Evolutionary conservation across 2,888 invertebrate species (phyloP), one percentile per base, ranked within the genome.

Genomic region (Eilema caniola): DNA sequence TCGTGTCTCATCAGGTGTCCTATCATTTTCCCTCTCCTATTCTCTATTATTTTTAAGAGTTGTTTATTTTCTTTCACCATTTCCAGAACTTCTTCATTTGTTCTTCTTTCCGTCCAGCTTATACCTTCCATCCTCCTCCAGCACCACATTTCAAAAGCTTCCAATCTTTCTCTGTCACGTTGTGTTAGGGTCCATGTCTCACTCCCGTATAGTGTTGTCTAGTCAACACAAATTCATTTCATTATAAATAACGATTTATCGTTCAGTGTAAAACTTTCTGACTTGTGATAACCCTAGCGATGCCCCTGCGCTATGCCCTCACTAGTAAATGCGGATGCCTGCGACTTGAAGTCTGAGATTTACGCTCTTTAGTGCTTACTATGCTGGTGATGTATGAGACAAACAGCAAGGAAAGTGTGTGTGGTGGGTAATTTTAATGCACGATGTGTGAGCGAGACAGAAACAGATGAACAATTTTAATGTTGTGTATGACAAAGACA

Each of bases 321-420:
- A 60, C 66, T 71, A 73, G 78, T 76, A 81, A 81, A 81, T 81
- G 73, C 82, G 82, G 78, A 81, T 81, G 78, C 82, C 78, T 81
- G 79, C 74, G 78, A 81, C 81, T 81, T 75, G 74, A 76, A 81
- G 76, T 68, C 73, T 76, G 76, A 81, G 81, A 81, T 81, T 81
- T 81, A 81, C 75, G 80, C 72, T 76, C 71, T 76, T 61, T 72
- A 75, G 75, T 74, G 72, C 72, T 72, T 78, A 72, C 65, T 75
- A 72, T 81, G 76, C 78, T 65, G 68, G 71, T 81, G 75, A 77
- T 76, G 71, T 77, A 73, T 76, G 76, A 61, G 61, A 77, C 75
- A 81, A 81, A 81, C 73, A 81, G 69, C 70, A 68, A 69, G 74
- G 72, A 67, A 76, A 71, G 75, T 63, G 16, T 59, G 64, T 63